A percentile compares a stretch with the other conserved stretches of the same genome.
These are phyloP conservation scores for Hymenochirus boettgeri DNA, from an alignment of 2,113 vertebrate genomes.

Conservation along the genomic window DNA sequence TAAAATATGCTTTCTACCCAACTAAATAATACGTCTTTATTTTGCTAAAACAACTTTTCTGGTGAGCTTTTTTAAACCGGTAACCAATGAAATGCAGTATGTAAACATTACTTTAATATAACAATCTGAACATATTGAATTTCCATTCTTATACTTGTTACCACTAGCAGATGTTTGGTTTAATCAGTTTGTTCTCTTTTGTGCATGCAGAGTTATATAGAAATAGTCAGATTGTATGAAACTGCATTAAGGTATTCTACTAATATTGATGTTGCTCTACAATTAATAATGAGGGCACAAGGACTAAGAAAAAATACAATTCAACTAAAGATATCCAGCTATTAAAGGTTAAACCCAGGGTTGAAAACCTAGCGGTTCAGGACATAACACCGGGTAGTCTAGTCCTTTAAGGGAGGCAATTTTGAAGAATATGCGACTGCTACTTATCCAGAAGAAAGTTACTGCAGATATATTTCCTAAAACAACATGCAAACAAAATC, in stretches of 20 bases:
- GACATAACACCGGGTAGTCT: too few relatives aligned
- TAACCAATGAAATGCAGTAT: background rate
- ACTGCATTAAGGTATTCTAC: background rate
- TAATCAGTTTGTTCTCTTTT: conserved; percentile 3
- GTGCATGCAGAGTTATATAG: background rate
- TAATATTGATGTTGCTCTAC: background rate
- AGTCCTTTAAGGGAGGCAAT: too few relatives aligned
- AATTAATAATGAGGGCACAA: too few relatives aligned
- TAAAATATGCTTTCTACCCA: background rate
- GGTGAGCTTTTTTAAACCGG: background rate
- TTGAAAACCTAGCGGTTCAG: too few relatives aligned
- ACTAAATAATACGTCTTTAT: conserved; percentile 3
- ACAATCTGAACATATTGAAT: background rate
- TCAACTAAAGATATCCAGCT: too few relatives aligned
- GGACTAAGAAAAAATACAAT: background rate
- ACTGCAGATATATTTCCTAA: too few relatives aligned
- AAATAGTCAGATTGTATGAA: background rate
- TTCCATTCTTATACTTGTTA: background rate
- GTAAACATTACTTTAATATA: background rate
- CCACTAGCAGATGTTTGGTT: background rate
- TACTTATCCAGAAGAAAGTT: too few relatives aligned
- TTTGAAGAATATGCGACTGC: too few relatives aligned
- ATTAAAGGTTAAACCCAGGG: too few relatives aligned
- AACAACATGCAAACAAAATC: too few relatives aligned
- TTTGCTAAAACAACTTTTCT: background rate